Base-by-base conservation (phyloP, 2,113 vertebrate species). In the Sinocyclocheilus anophthalmus region DNA sequence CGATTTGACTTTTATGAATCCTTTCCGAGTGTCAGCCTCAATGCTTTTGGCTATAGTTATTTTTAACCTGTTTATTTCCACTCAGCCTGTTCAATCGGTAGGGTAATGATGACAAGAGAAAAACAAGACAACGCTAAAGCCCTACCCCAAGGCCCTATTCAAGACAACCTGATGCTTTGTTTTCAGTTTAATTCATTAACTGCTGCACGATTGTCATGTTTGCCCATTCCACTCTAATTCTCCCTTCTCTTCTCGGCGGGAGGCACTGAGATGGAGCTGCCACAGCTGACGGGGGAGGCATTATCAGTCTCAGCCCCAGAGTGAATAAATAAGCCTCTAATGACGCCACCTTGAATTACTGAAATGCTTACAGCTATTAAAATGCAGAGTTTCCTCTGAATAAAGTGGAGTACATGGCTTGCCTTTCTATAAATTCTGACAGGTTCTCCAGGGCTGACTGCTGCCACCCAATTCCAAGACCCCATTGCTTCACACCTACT, bases 271-370 rank as follows among this genome's bases (percentile, higher is more conserved):
- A 91, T 84, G 85, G 90, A 92, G 88, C 89, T 92, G 91, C 92
- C 91, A 89, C 89, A 87, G 91, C 87, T 93, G 91, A 94, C 89
- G 89, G 77, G 83, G 87, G 88, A 57, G 87, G 81, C 83, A 85
- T 91, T 89, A 87, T 92, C 92, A 88, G 84, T 89, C 91, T 81
- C 65, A 67, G 88, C 87, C 87, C 88, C 86, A n/a, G 78, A 90
- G 91, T 90, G 92, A 93, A 94, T 93, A 94, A 94, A 94, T 93
- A 92, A 90, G 85, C 80, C 86, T 53, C 91, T 94, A 94, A 94
- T 93, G 92, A 93, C 76, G 89, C 89, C 93, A 92, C 91, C 91
- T 92, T 92, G 91, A 93, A 94, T 93, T 92, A 92, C 83, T 24
- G 87, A 92, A 93, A 89, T 83, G 92, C 93, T 94, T 93, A 93